Evolutionary conservation across 2,888 invertebrate species (phyloP).

Genomic region (Noctua janthina): DNA sequence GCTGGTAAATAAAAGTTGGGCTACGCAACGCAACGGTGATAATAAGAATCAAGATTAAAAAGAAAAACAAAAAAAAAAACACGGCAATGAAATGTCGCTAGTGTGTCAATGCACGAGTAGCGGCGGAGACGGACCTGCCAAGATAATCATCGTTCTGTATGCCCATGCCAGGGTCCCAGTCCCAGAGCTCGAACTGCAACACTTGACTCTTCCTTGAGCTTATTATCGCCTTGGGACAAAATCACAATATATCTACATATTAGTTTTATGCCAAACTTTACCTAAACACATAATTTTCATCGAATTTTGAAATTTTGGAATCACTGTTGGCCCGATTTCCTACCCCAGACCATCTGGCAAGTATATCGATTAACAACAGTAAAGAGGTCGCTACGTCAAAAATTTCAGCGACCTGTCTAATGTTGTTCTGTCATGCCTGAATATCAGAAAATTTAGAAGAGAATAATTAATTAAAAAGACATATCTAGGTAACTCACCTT

Average conservation of each 20-base stretch:
- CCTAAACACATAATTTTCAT: slow-evolving; percentile 24
- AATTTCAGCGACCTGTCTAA: slow-evolving; percentile 23
- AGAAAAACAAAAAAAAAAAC: slow-evolving; percentile 71
- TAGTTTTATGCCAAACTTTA: slow-evolving; percentile 63
- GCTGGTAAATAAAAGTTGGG: slow-evolving; percentile 12
- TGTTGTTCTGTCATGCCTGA: slow-evolving; percentile 52
- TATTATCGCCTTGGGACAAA: slow-evolving; percentile 93
- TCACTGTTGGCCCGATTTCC: slow-evolving; percentile 15
- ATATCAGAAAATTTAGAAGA: slow-evolving; percentile 39
- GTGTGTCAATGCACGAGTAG: slow-evolving; percentile 70
- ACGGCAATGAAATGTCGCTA: slow-evolving; percentile 74
- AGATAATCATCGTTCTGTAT: slow-evolving; percentile 95
- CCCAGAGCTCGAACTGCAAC: slow-evolving; percentile 94
- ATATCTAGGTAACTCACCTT: slow-evolving; percentile 59
- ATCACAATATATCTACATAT: slow-evolving; percentile 77
- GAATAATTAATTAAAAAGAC: slow-evolving; percentile 35
- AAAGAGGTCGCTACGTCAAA: slow-evolving; percentile 15
- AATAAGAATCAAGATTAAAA: slow-evolving; percentile 71
- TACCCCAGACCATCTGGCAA: slow-evolving; percentile 64
- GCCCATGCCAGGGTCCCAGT: slow-evolving; percentile 95
- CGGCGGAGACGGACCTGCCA: slow-evolving; percentile 93
- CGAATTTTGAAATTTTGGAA: slow-evolving; percentile 26
- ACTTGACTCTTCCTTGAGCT: slow-evolving; percentile 94
- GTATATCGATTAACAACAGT: slow-evolving; percentile 52
- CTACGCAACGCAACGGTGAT: slow-evolving; percentile 64